A percentile compares a stretch with the other conserved stretches of the same genome.
These are phyloP conservation scores for Chloroceryle amazona DNA, from an alignment of 2,797 vertebrate genomes.

Conservation along the genomic window DNA sequence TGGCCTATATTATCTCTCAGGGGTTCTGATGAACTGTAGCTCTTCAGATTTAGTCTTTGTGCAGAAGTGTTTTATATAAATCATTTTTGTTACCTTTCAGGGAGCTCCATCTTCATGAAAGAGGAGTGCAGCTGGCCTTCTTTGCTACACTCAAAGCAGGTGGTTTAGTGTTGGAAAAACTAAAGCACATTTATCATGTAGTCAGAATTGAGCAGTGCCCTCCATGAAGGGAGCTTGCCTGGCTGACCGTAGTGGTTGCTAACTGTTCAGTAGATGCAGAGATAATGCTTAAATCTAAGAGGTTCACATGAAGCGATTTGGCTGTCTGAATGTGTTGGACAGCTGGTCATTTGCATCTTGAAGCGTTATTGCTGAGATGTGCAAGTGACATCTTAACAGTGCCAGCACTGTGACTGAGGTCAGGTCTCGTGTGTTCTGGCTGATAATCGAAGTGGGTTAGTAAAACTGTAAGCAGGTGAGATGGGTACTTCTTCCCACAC, in stretches of 20 bases:
- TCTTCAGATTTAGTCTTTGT: neutral
- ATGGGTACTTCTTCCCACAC: neutral
- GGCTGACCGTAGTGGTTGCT: neutral
- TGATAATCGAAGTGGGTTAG: neutral
- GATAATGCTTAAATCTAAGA: neutral
- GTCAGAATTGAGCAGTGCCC: neutral
- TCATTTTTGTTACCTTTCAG: neutral
- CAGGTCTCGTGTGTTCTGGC: neutral
- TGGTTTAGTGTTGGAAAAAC: neutral
- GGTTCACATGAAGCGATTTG: neutral
- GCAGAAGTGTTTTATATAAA: fast-evolving
- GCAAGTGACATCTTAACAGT: neutral
- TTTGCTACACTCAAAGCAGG: neutral
- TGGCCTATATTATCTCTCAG: neutral
- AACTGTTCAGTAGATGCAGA: neutral
- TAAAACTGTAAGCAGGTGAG: neutral
- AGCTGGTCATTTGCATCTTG: neutral
- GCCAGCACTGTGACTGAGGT: neutral
- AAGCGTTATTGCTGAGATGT: neutral
- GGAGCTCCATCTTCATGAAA: neutral
- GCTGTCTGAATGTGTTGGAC: neutral
- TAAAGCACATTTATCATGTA: neutral
- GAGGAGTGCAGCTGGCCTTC: neutral
- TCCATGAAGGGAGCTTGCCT: neutral
- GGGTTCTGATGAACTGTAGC: neutral